Base-by-base conservation (phyloP, 2,888 invertebrate species). In the Acleris cristana region DNA sequence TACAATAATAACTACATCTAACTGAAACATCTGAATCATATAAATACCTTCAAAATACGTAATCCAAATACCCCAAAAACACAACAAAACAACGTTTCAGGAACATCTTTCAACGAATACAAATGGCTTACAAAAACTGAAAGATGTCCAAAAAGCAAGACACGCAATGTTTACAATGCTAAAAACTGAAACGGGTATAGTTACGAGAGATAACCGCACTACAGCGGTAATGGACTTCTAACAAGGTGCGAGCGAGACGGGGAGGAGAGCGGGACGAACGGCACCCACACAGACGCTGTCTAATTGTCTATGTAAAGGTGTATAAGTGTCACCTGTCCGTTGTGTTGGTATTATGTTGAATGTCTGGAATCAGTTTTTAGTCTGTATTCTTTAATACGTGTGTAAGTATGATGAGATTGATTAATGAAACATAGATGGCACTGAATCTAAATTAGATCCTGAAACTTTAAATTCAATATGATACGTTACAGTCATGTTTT, bases 191-290 rank as follows among this genome's bases (percentile, higher is more conserved):
- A 61, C 56, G 61, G 51, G 62, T 67, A 67, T 62, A 58, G 52
- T 54, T 53, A 58, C 49, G 26, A 18, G 51, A 52, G 66, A 65
- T 61, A 62, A 67, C 58, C 58, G 53, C 45, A 26, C 62, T 40
- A 62, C 80, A 84, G 21, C 81, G 81, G 84, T 88, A 88, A 89
- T 88, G 82, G 85, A 85, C 84, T 83, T 80, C 76, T 78, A 79
- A 80, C 62, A 51, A 45, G 10, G 40, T 5, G 30, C 49, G 70
- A 79, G 65, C 71, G 73, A 64, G 76, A 75, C 63, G 26, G 68
- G 65, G 45, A 66, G 14, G 2, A 26, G 58, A 58, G 58, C 58
- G 58, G 18, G 58, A 58, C 18, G 18, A 16, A 58, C 6, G 2
- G 48, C 58, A 48, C 58, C n/a, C 58, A 58, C 58, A 48, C 58